Base-by-base conservation (phyloP, 2,888 invertebrate species). In the Thecophora atra region DNA sequence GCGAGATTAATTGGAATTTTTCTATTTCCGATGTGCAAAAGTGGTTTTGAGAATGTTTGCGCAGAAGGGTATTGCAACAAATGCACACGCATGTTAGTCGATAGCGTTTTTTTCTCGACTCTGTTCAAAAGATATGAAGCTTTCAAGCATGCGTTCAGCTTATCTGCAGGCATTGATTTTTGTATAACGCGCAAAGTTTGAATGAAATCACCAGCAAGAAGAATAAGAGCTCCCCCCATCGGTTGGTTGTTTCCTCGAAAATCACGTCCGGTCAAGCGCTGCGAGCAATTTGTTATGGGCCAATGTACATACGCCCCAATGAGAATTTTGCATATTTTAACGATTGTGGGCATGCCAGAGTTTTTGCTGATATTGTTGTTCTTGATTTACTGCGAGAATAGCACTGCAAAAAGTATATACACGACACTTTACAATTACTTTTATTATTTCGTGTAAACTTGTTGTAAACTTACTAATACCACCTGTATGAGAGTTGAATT, bases 181-280 rank as follows among this genome's bases (percentile, higher is more conserved):
- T 65, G 65, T 42, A 72, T 73, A 21, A 72, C 69, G 21, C 69
- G 71, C 64, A 74, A 69, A 42, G 69, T 74, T 63, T 74, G 69
- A 19, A 71, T 26, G 65, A 73, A 73, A 64, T 73, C 71, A 42
- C 69, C 70, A 47, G 60, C 60, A 19, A 70, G 44, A 21, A 30
- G 17, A 26, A 60, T 30, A 19, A 30, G 17, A n/a, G n/a, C n/a
- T n/a, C n/a, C n/a, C n/a, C n/a, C n/a, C n/a, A n/a, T n/a, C n/a
- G n/a, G n/a, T n/a, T 60, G 30, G 13, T 44, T 44, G 44, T 44
- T 44, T 44, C 44, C 44, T 70, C 47, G 70, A 51, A 62, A 44
- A 44, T 44, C 44, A 21, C 5, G 70, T 70, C 47, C 70, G 60
- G 28, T 69, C 62, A 60, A 69, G 60, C 47, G 69, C 69, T 60